Evolutionary conservation across 2,113 vertebrate genomes (phyloP), one percentile per base, ranked within the genome.

Genomic region (Pleuronectes platessa): DNA sequence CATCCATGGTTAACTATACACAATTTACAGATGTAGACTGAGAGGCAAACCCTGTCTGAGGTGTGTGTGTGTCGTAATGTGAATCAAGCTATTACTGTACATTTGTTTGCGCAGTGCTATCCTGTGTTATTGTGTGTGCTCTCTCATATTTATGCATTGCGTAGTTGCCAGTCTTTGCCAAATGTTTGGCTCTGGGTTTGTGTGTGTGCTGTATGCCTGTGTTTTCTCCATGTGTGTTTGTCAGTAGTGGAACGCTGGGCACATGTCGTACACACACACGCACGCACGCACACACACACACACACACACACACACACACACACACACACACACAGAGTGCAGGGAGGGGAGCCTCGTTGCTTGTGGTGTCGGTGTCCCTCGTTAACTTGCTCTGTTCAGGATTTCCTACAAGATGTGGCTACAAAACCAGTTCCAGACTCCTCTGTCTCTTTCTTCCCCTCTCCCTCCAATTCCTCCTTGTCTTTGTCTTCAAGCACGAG

Each of bases 331-430:
- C 55, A 74, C 15, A 77, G 3, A 26, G 64, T 9, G 61, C 20
- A n/a, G 58, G 74, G 78, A 85, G 81, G 86, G 82, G 74, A 90
- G 89, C 79, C 86, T 83, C 74, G 2, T 79, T 54, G 26, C 85
- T 92, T 58, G 85, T 87, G 88, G 88, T 92, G 94, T 92, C 72
- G 79, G 83, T 84, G 92, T 78, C 91, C 91, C 92, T 93, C 83
- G 89, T 93, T 93, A 95, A 95, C 93, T 93, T 92, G 92, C 93
- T 94, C 88, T 85, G 90, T 93, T 90, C 89, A 87, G 92, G 93
- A 93, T 92, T 94, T 96, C 93, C 94, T 93, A 85, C 70, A 90
- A 85, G 69, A 92, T 89, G 71, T 82, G 83, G 88, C 86, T 88
- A 68, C 83, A 70, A 84, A 90, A 71, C 9, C 92, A 86, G 79